Conservation (phyloP, 2,888 invertebrate species). For the Mechanitis mazaeus region DNA sequence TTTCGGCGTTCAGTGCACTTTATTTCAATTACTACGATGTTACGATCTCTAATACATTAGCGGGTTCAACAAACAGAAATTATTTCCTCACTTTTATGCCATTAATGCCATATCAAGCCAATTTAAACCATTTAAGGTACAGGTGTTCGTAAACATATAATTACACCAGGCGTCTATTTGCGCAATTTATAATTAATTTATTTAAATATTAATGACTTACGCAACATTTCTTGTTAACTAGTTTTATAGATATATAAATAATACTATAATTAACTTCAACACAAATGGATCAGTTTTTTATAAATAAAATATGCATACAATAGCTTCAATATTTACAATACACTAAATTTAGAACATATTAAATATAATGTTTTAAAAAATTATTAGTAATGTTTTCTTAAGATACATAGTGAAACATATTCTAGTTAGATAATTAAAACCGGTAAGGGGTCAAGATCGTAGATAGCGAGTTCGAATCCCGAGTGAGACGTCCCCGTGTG, state of each 20-base stretch:
- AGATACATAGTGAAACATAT: conserved; percentile 31
- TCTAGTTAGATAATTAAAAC: conserved; percentile 41
- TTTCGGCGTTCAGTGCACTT: conserved; percentile 4
- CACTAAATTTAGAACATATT: neutral
- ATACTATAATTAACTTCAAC: neutral
- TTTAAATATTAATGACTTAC: conserved; percentile 1
- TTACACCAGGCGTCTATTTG: neutral
- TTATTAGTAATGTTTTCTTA: conserved; percentile 13
- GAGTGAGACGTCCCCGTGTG: conserved; percentile 66
- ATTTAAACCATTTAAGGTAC: neutral
- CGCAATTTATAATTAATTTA: conserved; percentile 3
- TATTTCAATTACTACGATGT: conserved; percentile 1
- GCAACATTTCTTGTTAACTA: conserved; percentile 2
- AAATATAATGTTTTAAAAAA: neutral
- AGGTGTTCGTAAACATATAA: neutral
- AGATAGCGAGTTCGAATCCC: conserved; percentile 56
- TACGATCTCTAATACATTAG: conserved; percentile 1
- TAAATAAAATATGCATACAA: neutral
- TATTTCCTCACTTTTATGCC: conserved; percentile 1
- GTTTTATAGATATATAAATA: neutral
- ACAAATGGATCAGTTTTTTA: neutral
- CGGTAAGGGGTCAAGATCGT: conserved; percentile 45
- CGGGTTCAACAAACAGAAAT: neutral
- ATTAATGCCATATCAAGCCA: conserved; percentile 1
- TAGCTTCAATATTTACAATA: neutral